phyloP scores from a whole-genome alignment of 2,888 invertebrate species.

The Drosophila demipolita region DNA sequence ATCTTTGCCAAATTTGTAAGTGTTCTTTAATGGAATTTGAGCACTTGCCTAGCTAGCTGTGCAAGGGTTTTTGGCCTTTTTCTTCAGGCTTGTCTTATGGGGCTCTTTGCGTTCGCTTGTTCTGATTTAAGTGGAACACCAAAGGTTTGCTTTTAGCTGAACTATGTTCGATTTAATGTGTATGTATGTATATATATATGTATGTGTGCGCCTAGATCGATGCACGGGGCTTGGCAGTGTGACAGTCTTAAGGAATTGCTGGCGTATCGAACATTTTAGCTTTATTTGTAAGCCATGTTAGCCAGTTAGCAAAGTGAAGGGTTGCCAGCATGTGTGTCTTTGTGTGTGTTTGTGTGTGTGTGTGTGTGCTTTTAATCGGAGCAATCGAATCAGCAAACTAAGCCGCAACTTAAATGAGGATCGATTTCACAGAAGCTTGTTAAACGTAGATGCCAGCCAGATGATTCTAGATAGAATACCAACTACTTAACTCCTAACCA shows the following conservation, averaged over 20 bases:
- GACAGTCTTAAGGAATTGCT: constrained; percentile 65
- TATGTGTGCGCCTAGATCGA: constrained; percentile 26
- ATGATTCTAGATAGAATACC: constrained; percentile 48
- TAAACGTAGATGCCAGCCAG: constrained; percentile 38
- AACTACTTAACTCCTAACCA: constrained; percentile 19
- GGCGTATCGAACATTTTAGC: constrained; percentile 43
- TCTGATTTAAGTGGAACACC: constrained; percentile 55
- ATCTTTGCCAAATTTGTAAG: constrained; percentile 81
- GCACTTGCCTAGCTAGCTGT: constrained; percentile 59
- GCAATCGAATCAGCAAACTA: constrained; percentile 54
- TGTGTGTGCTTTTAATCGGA: constrained; percentile 47
- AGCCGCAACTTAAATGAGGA: constrained; percentile 41
- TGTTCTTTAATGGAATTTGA: constrained; percentile 79
- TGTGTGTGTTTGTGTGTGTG: constrained; percentile 9
- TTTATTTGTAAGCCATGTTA: constrained; percentile 46
- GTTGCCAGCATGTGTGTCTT: constrained; percentile 10
- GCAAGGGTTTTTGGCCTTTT: constrained; percentile 35
- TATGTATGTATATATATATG: neutral
- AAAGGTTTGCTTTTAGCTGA: constrained; percentile 20
- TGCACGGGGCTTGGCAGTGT: constrained; percentile 61
- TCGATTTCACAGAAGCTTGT: constrained; percentile 66
- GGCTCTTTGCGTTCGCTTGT: constrained; percentile 20
- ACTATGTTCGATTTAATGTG: constrained; percentile 25
- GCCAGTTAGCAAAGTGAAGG: constrained; percentile 49
- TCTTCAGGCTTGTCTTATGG: constrained; percentile 5